Percentiles rank a stretch among this genome's conserved stretches.
Evolutionary conservation across 37 sponge, comb jelly and placozoan species (phyloP).

Genomic region (Aplysina aerophoba): DNA sequence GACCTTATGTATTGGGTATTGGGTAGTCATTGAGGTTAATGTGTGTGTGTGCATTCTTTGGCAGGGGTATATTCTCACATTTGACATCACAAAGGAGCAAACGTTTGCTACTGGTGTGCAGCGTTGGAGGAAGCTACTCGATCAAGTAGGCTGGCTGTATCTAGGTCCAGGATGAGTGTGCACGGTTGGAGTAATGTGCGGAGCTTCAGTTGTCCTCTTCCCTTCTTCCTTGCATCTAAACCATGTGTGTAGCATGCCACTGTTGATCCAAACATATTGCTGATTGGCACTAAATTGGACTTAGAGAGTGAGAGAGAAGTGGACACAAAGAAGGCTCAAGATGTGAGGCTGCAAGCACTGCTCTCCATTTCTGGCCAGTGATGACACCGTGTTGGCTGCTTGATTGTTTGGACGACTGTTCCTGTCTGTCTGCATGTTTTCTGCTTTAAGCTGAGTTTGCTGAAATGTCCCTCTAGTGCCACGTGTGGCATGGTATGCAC

Average conservation of each 20-base stretch:
- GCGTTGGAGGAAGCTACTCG: slow-evolving; percentile 21
- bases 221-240: background rate
- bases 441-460: too few relatives aligned
- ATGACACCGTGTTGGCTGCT: too few relatives aligned
- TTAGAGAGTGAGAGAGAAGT: slow-evolving; percentile 72
- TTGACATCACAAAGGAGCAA: background rate
- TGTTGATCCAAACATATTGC: slow-evolving; percentile 70
- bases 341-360: slow-evolving; percentile 27
- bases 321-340: slow-evolving; percentile 51
- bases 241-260: slow-evolving; percentile 62
- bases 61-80: slow-evolving; percentile 17
- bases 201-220: too few relatives aligned
- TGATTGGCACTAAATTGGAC: slow-evolving; percentile 68
- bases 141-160: slow-evolving; percentile 16
- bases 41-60: too few relatives aligned
- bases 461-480: too few relatives aligned
- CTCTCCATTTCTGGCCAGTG: too few relatives aligned
- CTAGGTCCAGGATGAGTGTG: background rate
- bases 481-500: background rate
- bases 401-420: too few relatives aligned
- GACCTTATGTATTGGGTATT: too few relatives aligned
- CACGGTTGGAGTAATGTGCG: too few relatives aligned
- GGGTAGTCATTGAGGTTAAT: too few relatives aligned
- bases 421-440: too few relatives aligned
- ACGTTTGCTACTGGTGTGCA: slow-evolving; percentile 6